Evolutionary conservation across 2,113 vertebrate genomes (phyloP), one percentile per base, ranked within the genome.

Genomic region (Hucho hucho): DNA sequence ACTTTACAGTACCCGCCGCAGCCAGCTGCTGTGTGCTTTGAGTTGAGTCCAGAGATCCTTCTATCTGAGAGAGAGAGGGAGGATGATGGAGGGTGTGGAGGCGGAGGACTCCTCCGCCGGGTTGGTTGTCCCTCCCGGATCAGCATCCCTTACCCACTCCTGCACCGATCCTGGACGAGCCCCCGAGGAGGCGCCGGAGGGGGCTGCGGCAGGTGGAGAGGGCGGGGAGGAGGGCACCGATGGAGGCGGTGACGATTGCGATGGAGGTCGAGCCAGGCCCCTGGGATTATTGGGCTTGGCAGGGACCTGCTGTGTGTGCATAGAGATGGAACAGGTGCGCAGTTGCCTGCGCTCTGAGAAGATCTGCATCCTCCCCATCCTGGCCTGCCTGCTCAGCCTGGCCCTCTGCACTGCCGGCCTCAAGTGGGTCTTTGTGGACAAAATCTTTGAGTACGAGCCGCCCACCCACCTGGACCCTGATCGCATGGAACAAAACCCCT

Each of bases 391-490:
- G 47, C 94, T 98, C 74, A 99, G 97, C 87, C 93, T 99, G 83
- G 98, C 97, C 75, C 96, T 99, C 86, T 99, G 98, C 92, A 98
- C 97, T 16, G 98, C 97, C 16, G 98, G 98, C 81, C 96, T 99
- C 80, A 99, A 99, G 90, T 99, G 97, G 97, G 98, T 99, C 64
- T 99, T 99, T 84, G 97, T 99, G 92, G 98, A 99, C 93, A 99
- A 97, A 92, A 99, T 99, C 92, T 99, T 99, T 83, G 96, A 99
- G 86, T 98, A 98, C 11, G 96, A 98, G 83, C 95, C 96, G 47
- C 96, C 95, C 49, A 97, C 96, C 37, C 98, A 99, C 89, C 92
- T 96, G 80, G 96, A 97, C 83, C 95, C 96, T 26, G 97, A 96
- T 81, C 96, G 92, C 72, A 95, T 98, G 73, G 96, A 95, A 84